A percentile compares a stretch with the other conserved stretches of the same genome.
phyloP scores from a whole-genome alignment of 2,113 vertebrate genomes.

The Grantiella picta region DNA sequence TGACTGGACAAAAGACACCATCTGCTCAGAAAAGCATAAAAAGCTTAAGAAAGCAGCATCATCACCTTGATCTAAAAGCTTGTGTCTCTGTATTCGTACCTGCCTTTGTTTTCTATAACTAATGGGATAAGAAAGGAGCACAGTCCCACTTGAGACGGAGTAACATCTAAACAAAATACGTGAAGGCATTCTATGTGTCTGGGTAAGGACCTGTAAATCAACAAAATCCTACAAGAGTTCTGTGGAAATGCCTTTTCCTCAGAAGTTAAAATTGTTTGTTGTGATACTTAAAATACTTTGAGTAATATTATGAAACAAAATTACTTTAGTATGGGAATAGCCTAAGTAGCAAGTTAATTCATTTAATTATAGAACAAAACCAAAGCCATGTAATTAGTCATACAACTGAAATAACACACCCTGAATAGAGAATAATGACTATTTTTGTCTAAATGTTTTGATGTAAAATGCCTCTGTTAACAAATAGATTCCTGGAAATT shows the following conservation, averaged over 20 bases:
- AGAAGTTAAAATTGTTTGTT: neutral
- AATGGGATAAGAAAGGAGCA: neutral
- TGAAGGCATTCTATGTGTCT: neutral
- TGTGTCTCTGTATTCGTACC: neutral
- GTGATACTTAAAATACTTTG: neutral
- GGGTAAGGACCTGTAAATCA: neutral
- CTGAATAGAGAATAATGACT: neutral
- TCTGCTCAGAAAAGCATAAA: constrained; percentile 67
- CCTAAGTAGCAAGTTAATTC: neutral
- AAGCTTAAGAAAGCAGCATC: neutral
- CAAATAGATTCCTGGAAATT: neutral
- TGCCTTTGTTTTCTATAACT: neutral
- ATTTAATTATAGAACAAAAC: neutral
- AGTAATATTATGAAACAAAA: neutral
- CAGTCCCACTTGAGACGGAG: neutral
- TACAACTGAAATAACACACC: neutral
- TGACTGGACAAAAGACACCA: constrained; percentile 53
- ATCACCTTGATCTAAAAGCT: constrained; percentile 38
- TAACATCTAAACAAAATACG: neutral
- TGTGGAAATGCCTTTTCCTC: neutral
- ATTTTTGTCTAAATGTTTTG: neutral
- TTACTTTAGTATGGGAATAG: neutral
- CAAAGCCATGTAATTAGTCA: neutral
- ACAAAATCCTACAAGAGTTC: neutral
- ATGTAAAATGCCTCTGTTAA: neutral